Evolutionary conservation across 2,888 invertebrate genomes (phyloP).

Genomic region (Andrena bicolor): DNA sequence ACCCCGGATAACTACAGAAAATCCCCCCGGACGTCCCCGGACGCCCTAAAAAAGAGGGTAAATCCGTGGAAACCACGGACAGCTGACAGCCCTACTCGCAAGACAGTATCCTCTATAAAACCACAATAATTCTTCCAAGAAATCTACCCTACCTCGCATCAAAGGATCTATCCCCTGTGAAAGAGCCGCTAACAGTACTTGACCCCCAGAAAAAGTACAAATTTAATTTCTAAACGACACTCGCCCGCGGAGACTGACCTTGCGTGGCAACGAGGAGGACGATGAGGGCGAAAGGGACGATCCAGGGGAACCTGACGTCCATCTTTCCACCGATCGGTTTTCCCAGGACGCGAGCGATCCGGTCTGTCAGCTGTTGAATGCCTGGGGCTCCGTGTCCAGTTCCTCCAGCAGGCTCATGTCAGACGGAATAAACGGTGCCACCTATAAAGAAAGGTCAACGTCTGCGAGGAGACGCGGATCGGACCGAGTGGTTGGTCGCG

Average conservation of each 20-base stretch:
- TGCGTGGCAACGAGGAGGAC: slow-evolving; percentile 53
- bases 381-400: slow-evolving; percentile 32
- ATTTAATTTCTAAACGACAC: not conserved
- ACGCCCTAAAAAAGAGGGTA: too few relatives aligned
- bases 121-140: not conserved
- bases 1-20: too few relatives aligned
- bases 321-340: slow-evolving; percentile 56
- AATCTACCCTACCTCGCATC: not conserved
- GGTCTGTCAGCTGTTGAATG: slow-evolving; percentile 67
- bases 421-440: slow-evolving; percentile 40
- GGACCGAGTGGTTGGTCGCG: slow-evolving; percentile 17
- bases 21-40: too few relatives aligned
- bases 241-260: slow-evolving; percentile 59
- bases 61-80: too few relatives aligned
- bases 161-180: not conserved
- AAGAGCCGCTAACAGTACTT: not conserved
- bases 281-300: slow-evolving; percentile 53
- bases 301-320: slow-evolving; percentile 56
- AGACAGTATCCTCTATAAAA: not conserved
- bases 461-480: slow-evolving; percentile 31
- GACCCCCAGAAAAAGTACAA: not conserved
- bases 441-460: slow-evolving; percentile 21
- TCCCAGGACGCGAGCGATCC: slow-evolving; percentile 47
- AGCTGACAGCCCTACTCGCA: not conserved
- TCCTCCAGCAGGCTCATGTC: slow-evolving; percentile 63